phyloP scores from a whole-genome alignment of 2,888 invertebrate genomes.

The Sphinx pinastri region DNA sequence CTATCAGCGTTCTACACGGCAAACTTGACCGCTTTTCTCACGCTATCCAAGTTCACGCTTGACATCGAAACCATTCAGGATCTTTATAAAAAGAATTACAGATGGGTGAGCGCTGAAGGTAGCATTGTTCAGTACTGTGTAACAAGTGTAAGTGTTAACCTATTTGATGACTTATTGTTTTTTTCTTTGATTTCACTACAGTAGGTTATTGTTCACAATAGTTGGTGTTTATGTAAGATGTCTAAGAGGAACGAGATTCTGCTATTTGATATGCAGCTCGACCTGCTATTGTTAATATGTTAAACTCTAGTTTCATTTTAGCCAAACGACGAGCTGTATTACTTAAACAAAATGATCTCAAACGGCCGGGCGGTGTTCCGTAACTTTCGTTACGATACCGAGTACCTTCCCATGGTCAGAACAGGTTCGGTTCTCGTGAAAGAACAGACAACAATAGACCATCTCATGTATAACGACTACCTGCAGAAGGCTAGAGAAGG shows the following conservation, averaged over 20 bases:
- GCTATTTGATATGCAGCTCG: no score
- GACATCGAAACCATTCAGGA: conserved; percentile 89
- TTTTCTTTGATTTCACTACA: no score
- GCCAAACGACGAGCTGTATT: conserved; percentile 70
- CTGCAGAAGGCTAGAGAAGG: conserved; percentile 83
- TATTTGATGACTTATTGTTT: no score
- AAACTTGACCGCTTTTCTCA: conserved; percentile 94
- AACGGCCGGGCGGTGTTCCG: conserved; percentile 70
- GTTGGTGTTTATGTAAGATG: no score
- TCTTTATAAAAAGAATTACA: conserved; percentile 85
- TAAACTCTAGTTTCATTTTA: conserved; percentile 39
- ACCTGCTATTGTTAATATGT: no score
- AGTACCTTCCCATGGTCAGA: conserved; percentile 61
- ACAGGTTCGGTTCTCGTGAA: conserved; percentile 81
- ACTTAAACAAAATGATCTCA: conserved; percentile 69
- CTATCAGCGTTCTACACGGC: conserved; percentile 96
- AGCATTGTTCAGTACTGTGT: conserved; percentile 87
- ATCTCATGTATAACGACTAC: conserved; percentile 89
- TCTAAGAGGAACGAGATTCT: no score
- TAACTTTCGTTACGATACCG: conserved; percentile 50
- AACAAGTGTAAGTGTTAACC: conserved; percentile 76
- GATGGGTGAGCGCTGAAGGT: conserved; percentile 89
- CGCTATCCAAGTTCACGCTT: conserved; percentile 92
- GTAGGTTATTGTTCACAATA: no score
- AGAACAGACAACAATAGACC: conserved; percentile 88